A percentile compares a stretch with the other conserved stretches of the same genome.
Evolutionary conservation across 2,888 invertebrate genomes (phyloP).

Genomic region (Patella pellucida): DNA sequence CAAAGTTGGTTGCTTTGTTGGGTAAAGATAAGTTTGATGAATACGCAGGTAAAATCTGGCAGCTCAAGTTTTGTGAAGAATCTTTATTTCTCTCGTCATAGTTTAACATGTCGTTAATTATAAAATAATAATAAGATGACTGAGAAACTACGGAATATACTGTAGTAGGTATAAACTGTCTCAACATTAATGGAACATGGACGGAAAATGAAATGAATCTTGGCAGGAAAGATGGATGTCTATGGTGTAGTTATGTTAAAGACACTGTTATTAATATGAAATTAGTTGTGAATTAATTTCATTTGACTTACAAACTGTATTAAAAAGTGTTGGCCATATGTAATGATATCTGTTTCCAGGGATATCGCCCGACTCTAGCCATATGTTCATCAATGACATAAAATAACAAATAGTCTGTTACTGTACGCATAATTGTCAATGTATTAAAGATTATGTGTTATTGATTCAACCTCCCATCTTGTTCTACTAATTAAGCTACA

Average conservation of each 20-base stretch:
- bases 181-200: background rate
- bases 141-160: background rate
- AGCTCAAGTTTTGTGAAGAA: constrained; percentile 71
- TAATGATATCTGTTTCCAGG: too few species aligned
- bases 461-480: background rate
- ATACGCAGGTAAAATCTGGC: constrained; percentile 71
- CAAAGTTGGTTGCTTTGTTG: constrained; percentile 62
- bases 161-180: background rate
- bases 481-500: too few species aligned
- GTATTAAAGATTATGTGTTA: background rate
- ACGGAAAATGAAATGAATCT: background rate
- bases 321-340: too few species aligned
- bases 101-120: too few species aligned
- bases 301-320: too few species aligned
- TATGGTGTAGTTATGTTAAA: background rate
- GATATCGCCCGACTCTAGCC: too few species aligned
- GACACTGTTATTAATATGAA: too few species aligned
- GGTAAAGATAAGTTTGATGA: constrained; percentile 67
- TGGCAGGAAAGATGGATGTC: background rate
- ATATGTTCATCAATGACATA: too few species aligned
- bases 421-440: background rate
- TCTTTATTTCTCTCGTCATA: constrained; percentile 24
- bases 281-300: too few species aligned
- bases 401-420: too few species aligned
- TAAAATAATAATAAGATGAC: constrained; percentile 20